Base-by-base conservation (phyloP, 2,797 vertebrate genomes). In the Clarias laeviceps region DNA sequence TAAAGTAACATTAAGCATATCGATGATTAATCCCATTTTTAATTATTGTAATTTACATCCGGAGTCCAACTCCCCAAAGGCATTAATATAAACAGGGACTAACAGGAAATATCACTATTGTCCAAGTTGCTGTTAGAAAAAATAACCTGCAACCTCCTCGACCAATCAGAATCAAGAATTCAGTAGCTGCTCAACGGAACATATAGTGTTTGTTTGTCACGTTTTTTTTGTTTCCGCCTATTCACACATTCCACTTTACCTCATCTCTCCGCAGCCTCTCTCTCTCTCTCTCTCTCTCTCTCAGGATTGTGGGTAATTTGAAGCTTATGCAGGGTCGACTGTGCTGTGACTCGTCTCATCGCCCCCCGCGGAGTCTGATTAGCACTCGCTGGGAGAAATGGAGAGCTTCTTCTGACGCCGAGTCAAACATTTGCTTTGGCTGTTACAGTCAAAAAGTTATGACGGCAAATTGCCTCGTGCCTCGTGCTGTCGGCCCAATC, bases 381-480 rank as follows among this genome's bases (percentile, higher is more conserved):
- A 45, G 66, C 90, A 73, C 83, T 81, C 12, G 24, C 70, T 70
- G 83, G 72, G 80, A 78, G 69, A 87, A 80, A 78, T 65, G 84
- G 85, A 87, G 80, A 84, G 85, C 62, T 86, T 82, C 79, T 66
- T 85, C 88, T 77, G 57, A 65, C 83, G 84, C 85, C 76, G 83
- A 65, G 78, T 57, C 66, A 85, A 84, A 87, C 82, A 61, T 87
- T 88, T 86, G 85, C 70, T 74, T 73, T 79, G 32, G n/a, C 77
- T 66, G 84, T 84, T 87, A 84, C 89, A 89, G 87, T 91, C 87
- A 89, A 88, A 62, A 81, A 91, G 84, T 90, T 82, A 73, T 85
- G 76, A 82, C 74, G 70, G 87, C 87, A 92, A 94, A 93, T 93
- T 91, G 90, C 90, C 86, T 89, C 86, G 45, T 50, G 45, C 37